Evolutionary conservation across 2,113 vertebrate species (phyloP).

Genomic region (Nicator chloris): DNA sequence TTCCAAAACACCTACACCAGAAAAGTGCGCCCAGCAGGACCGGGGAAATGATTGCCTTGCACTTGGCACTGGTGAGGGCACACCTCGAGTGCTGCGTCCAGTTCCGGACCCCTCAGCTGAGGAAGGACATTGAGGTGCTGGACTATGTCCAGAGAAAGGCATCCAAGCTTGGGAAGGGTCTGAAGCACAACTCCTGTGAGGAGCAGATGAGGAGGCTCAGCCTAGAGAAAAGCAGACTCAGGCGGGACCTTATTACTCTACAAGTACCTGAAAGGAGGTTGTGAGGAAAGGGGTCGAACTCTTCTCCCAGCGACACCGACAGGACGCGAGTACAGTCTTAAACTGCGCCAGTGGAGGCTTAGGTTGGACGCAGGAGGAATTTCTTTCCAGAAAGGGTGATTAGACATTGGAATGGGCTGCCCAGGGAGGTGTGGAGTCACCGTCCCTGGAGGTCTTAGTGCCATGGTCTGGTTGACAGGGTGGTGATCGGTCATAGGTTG

Average conservation of each 20-base stretch:
- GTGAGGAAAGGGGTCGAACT: neutral
- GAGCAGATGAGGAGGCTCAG: neutral
- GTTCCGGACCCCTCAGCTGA: neutral
- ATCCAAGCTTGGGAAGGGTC: neutral
- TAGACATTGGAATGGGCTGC: neutral
- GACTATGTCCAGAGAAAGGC: neutral
- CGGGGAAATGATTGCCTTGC: too few relatives aligned
- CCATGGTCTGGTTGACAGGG: neutral
- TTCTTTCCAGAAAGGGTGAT: neutral
- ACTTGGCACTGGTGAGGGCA: neutral
- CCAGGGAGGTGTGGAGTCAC: neutral
- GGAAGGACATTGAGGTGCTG: neutral
- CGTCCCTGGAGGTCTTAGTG: neutral
- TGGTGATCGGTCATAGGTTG: neutral
- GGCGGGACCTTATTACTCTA: too few relatives aligned
- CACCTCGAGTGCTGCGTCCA: too few relatives aligned
- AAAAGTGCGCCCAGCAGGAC: neutral
- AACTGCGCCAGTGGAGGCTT: neutral
- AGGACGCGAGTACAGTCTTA: neutral
- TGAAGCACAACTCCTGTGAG: neutral
- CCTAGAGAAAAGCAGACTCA: neutral
- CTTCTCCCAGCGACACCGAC: neutral
- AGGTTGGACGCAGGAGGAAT: neutral
- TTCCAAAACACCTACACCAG: neutral
- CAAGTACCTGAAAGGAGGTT: neutral